Percentiles rank a stretch among this genome's conserved stretches.
phyloP scores from a whole-genome alignment of 2,113 vertebrate species.

The Hypocryptadius cinnamomeus region DNA sequence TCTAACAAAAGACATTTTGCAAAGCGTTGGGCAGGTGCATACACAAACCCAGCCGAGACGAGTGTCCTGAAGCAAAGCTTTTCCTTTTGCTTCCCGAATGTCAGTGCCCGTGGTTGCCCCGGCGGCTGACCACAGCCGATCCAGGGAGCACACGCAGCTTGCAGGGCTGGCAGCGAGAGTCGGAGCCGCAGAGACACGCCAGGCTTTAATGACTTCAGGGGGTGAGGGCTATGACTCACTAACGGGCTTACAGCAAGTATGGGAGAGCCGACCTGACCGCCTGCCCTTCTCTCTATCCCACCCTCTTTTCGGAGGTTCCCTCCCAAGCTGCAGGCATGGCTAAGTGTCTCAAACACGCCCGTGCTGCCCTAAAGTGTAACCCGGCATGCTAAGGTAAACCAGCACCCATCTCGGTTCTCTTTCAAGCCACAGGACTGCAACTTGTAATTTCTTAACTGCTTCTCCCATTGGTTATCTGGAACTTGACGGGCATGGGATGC shows the following conservation, averaged over 20 bases:
- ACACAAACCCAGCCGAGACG: fast-evolving
- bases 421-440: background rate
- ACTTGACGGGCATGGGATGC: background rate
- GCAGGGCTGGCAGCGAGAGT: background rate
- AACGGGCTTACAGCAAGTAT: fast-evolving
- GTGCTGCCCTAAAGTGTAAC: background rate
- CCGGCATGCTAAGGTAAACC: background rate
- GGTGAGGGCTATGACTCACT: background rate
- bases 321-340: background rate
- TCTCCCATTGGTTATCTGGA: background rate
- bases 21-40: background rate
- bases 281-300: background rate
- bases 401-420: background rate
- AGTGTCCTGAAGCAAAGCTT: background rate
- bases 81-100: background rate
- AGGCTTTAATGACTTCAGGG: background rate
- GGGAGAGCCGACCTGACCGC: background rate
- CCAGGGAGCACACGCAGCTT: fast-evolving
- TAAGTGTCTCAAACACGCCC: background rate
- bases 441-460: background rate
- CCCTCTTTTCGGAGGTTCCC: background rate
- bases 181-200: background rate
- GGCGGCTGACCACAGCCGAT: fast-evolving
- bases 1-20: background rate
- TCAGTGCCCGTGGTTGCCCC: background rate